Conservation (phyloP, 2,888 invertebrate species). For the Spisula subtruncata region DNA sequence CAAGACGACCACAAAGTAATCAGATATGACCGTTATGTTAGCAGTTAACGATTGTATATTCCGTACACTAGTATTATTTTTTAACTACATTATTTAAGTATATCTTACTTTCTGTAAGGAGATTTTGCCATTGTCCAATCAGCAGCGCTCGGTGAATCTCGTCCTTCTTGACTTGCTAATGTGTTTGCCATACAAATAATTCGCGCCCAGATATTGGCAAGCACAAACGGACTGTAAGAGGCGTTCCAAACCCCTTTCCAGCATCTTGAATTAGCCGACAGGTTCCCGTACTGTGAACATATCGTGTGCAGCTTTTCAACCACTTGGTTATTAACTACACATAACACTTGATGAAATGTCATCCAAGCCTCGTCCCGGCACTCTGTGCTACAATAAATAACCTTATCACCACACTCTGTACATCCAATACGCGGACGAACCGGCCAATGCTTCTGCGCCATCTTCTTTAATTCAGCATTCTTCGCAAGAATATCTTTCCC, state of each 20-base stretch:
- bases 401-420: conserved; percentile 68
- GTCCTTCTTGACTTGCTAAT: conserved; percentile 72
- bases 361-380: conserved; percentile 80
- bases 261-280: conserved; percentile 55
- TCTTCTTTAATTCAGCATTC: conserved; percentile 66
- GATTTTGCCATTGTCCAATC: conserved; percentile 78
- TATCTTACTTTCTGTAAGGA: conserved; percentile 76
- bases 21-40: too few relatives aligned
- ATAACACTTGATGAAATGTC: conserved; percentile 79
- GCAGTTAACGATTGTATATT: too few relatives aligned
- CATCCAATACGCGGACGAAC: conserved; percentile 70
- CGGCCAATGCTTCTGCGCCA: conserved; percentile 75
- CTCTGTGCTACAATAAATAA: conserved; percentile 77
- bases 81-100: too few relatives aligned
- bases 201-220: conserved; percentile 80
- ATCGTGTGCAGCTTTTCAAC: conserved; percentile 74
- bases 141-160: conserved; percentile 56
- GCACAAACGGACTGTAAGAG: conserved; percentile 79
- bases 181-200: conserved; percentile 74
- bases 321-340: conserved; percentile 73
- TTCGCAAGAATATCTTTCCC: conserved; percentile 67
- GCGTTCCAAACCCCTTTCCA: conserved; percentile 81
- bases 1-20: too few relatives aligned
- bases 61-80: too few relatives aligned
- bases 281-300: conserved; percentile 70